Conservation (phyloP, 2,797 vertebrate species). For the Clarias fuscus region DNA sequence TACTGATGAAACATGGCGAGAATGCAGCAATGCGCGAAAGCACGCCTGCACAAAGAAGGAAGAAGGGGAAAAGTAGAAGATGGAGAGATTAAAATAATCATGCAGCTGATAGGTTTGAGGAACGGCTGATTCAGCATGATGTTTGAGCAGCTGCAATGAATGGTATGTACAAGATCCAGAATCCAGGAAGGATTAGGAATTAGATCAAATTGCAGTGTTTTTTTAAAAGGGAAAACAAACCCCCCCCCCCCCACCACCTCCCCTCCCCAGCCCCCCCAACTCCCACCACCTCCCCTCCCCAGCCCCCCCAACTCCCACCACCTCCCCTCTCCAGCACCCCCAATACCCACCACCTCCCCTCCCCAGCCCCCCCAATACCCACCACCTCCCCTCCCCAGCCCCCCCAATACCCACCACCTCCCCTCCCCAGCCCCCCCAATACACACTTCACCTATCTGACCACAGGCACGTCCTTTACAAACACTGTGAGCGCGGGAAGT, state of each 20-base stretch:
- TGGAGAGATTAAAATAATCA: neutral
- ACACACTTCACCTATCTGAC: constrained; percentile 56
- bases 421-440: too few species aligned
- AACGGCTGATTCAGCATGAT: constrained; percentile 55
- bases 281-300: too few species aligned
- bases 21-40: neutral
- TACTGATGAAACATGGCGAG: neutral
- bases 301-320: too few species aligned
- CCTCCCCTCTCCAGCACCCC: too few species aligned
- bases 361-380: too few species aligned
- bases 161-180: neutral
- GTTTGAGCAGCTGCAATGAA: constrained; percentile 25
- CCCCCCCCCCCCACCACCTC: too few species aligned
- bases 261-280: too few species aligned
- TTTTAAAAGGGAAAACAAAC: too few species aligned
- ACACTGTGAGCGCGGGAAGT: neutral
- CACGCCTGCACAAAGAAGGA: neutral
- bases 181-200: constrained; percentile 21
- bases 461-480: constrained; percentile 59
- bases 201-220: neutral
- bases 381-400: too few species aligned
- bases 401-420: too few species aligned
- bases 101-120: constrained; percentile 52
- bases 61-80: neutral
- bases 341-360: too few species aligned